Conservation (phyloP, 2,797 vertebrate genomes). For the Mus spretus region DNA sequence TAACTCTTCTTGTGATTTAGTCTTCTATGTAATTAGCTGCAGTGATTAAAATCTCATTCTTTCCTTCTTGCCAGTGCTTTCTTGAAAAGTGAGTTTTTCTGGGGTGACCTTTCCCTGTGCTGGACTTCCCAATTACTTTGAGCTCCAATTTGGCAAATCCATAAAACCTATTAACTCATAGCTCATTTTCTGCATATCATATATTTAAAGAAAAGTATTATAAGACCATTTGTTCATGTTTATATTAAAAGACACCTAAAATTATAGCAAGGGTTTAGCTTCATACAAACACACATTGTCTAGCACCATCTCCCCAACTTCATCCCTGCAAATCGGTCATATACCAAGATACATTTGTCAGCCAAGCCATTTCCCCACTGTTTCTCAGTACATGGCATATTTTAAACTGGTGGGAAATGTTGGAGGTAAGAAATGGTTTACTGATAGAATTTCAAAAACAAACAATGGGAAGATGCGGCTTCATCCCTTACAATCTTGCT, state of each 20-base stretch:
- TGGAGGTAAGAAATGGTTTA: neutral
- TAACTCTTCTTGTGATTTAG: conserved; percentile 86
- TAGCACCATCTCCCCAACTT: neutral
- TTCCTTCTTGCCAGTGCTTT: conserved; percentile 72
- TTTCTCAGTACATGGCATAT: neutral
- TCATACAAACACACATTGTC: neutral
- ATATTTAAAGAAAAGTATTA: conserved; percentile 62
- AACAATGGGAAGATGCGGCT: neutral
- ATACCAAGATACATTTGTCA: neutral
- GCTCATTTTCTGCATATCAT: conserved; percentile 52
- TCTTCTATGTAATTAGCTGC: conserved; percentile 84
- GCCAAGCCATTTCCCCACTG: neutral
- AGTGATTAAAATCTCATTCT: conserved; percentile 85
- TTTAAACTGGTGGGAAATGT: neutral
- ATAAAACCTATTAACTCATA: conserved; percentile 61
- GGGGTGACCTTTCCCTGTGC: conserved; percentile 79
- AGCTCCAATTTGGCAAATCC: conserved; percentile 64
- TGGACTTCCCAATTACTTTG: conserved; percentile 76
- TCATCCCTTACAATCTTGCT: neutral
- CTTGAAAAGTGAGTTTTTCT: conserved; percentile 77
- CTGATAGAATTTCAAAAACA: neutral
- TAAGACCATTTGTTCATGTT: conserved; percentile 49
- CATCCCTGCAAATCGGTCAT: neutral
- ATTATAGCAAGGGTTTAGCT: neutral
- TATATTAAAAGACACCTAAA: conserved; percentile 48